Percentiles rank a stretch among this genome's conserved stretches.
These are phyloP conservation scores for Sarcoramphus papa DNA, from an alignment of 2,797 vertebrate species.

Conservation along the genomic window DNA sequence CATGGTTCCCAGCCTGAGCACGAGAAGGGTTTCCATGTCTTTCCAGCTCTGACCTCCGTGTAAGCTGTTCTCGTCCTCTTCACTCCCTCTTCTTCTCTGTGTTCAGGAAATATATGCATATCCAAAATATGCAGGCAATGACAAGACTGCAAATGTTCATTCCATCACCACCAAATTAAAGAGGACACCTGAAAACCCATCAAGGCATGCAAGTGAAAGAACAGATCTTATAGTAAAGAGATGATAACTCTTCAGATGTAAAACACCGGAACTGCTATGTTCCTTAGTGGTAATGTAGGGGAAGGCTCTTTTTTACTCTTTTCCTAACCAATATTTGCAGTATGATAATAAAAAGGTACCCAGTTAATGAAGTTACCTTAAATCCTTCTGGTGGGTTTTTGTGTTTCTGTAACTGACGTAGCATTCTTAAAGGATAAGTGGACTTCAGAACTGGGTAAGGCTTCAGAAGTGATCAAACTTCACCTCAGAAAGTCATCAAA, in stretches of 20 bases:
- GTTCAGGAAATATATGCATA: background rate
- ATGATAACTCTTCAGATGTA: slow-evolving; percentile 12
- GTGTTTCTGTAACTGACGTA: background rate
- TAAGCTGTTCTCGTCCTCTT: background rate
- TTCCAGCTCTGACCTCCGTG: no score
- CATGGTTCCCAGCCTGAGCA: background rate
- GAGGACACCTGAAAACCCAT: slow-evolving; percentile 29
- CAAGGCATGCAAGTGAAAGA: background rate
- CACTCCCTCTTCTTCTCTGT: background rate
- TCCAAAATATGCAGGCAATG: background rate
- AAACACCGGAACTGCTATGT: background rate
- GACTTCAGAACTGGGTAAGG: background rate
- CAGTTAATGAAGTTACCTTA: background rate
- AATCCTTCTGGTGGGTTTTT: background rate
- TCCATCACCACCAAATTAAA: slow-evolving; percentile 1
- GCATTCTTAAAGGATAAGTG: background rate
- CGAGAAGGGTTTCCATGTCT: background rate
- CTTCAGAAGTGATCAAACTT: background rate
- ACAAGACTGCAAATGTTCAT: background rate
- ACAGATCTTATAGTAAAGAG: slow-evolving; percentile 11
- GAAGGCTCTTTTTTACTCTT: background rate
- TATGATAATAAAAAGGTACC: background rate
- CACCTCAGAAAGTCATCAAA: background rate
- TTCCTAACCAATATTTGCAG: slow-evolving; percentile 47
- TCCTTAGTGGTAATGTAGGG: slow-evolving; percentile 3